These are phyloP conservation scores for Pharmacophagus antenor DNA, from an alignment of 2,888 invertebrate species.

Conservation along the genomic window DNA sequence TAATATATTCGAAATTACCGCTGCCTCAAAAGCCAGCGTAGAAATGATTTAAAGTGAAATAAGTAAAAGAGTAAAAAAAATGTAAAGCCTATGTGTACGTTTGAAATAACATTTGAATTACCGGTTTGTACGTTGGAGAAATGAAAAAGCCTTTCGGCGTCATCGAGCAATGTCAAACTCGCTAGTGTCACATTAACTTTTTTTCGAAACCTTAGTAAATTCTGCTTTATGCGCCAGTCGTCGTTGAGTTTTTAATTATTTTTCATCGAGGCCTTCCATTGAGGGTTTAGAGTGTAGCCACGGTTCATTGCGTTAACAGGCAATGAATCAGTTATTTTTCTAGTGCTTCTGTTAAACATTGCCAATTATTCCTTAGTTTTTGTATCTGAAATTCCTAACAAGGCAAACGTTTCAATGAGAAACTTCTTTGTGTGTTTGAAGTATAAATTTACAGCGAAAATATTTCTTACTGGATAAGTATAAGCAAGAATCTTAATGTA, in stretches of 20 bases:
- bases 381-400: too few relatives aligned
- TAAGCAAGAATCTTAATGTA: too few relatives aligned
- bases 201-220: background rate
- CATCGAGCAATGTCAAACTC: background rate
- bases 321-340: background rate
- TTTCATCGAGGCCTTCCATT: background rate
- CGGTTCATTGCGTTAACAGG: background rate
- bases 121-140: background rate
- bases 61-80: too few relatives aligned
- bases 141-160: background rate
- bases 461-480: too few relatives aligned
- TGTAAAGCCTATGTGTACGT: background rate
- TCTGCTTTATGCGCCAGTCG: background rate
- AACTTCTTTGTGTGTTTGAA: too few relatives aligned
- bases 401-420: too few relatives aligned
- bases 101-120: background rate
- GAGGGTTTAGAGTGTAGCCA: background rate
- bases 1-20: background rate
- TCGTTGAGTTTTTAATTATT: background rate
- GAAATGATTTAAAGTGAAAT: background rate
- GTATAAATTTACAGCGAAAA: too few relatives aligned
- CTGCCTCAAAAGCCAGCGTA: background rate
- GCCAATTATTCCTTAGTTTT: background rate
- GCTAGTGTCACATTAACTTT: background rate
- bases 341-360: background rate